These are phyloP conservation scores for Spilogale gracilis DNA, from an alignment of 2,113 vertebrate genomes.

Conservation along the genomic window DNA sequence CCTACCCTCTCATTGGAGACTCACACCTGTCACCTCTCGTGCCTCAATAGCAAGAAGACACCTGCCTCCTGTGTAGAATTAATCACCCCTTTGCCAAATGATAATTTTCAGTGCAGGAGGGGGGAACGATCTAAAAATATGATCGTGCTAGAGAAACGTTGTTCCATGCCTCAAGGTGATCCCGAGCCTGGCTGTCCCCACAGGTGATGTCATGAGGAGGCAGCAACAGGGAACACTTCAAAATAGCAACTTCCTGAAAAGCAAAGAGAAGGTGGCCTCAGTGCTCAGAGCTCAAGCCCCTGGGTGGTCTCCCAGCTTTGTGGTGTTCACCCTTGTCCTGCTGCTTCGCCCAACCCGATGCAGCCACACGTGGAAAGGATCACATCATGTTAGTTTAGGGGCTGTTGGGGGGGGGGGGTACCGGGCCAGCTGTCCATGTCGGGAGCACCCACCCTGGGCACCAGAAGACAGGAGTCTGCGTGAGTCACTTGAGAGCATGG, in stretches of 20 bases:
- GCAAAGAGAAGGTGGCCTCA: neutral
- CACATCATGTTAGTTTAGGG: rapidly evolving
- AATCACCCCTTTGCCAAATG: neutral
- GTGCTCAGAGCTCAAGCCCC: neutral
- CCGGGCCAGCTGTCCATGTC: neutral
- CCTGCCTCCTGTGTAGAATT: neutral
- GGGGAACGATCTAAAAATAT: neutral
- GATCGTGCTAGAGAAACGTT: neutral
- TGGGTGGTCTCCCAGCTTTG: neutral
- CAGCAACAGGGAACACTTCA: neutral
- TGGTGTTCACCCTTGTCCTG: neutral
- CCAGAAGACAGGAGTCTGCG: rapidly evolving
- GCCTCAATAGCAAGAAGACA: neutral
- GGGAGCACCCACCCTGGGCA: neutral
- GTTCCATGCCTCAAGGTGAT: neutral
- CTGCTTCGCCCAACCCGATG: neutral
- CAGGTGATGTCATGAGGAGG: neutral
- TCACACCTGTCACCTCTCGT: neutral
- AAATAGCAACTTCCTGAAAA: neutral
- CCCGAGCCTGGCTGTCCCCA: neutral
- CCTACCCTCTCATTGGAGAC: neutral
- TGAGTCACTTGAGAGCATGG: neutral
- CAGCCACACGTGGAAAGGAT: too few species aligned
- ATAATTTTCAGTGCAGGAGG: neutral
- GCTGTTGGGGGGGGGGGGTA: rapidly evolving